phyloP scores from a whole-genome alignment of 2,113 vertebrate genomes.

The Gymnarchus niloticus region DNA sequence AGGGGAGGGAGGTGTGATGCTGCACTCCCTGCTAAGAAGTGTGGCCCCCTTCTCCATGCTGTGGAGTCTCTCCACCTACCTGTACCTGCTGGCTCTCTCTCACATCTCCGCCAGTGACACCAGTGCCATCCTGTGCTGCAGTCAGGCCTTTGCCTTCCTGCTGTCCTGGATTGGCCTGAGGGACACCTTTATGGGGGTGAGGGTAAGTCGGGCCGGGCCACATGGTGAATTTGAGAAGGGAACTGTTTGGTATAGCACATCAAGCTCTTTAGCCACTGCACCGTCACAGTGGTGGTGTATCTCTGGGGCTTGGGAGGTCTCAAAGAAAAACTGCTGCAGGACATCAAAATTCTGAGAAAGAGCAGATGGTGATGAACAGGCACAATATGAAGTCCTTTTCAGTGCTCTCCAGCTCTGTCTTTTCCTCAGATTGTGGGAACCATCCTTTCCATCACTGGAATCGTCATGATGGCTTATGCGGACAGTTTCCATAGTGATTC shows the following conservation, averaged over 20 bases:
- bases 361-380: background rate
- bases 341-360: background rate
- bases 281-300: background rate
- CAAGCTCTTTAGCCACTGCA: background rate
- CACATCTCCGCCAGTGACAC: slow-evolving; percentile 42
- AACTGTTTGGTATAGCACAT: background rate
- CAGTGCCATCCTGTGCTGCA: slow-evolving; percentile 51
- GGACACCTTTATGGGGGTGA: slow-evolving; percentile 52
- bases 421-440: slow-evolving; percentile 47
- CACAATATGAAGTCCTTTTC: background rate
- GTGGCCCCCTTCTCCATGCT: slow-evolving; percentile 46
- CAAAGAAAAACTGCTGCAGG: background rate
- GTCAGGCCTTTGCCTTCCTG: slow-evolving; percentile 51
- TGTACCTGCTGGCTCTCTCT: slow-evolving; percentile 47
- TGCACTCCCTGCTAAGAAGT: slow-evolving; percentile 32
- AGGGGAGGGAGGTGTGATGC: slow-evolving; percentile 28
- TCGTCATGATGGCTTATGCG: slow-evolving; percentile 52
- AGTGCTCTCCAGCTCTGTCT: background rate
- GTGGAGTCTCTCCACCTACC: slow-evolving; percentile 43
- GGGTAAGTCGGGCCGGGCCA: slow-evolving; percentile 33
- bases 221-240: background rate
- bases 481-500: slow-evolving; percentile 49
- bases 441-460: slow-evolving; percentile 52
- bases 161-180: slow-evolving; percentile 55
- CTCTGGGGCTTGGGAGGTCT: background rate